Percentiles rank a stretch among this genome's conserved stretches.
These are phyloP conservation scores for Egretta garzetta DNA, from an alignment of 2,113 vertebrate species.

Conservation along the genomic window DNA sequence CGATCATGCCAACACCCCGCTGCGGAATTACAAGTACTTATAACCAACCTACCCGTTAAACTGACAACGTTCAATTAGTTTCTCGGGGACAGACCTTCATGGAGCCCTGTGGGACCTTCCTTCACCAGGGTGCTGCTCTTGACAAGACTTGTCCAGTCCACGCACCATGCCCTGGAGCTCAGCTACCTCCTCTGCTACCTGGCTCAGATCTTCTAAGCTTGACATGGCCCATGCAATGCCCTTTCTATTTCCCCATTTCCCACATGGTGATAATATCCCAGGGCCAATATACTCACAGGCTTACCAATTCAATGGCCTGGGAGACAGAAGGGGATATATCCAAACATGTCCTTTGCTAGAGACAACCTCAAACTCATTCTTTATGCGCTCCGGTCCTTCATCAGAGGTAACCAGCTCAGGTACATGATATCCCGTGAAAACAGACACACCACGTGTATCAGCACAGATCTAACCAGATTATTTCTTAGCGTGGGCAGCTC, in stretches of 20 bases:
- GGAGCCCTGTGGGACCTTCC: not conserved
- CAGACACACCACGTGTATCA: fast-evolving
- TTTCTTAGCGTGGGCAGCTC: not conserved
- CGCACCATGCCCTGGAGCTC: fast-evolving
- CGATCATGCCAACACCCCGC: not conserved
- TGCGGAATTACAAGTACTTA: not conserved
- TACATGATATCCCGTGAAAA: not conserved
- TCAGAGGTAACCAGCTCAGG: not conserved
- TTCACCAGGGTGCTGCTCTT: too few relatives aligned
- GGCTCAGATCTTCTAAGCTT: not conserved
- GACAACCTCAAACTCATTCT: not conserved
- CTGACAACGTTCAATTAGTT: not conserved
- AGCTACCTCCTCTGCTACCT: not conserved
- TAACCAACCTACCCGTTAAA: not conserved
- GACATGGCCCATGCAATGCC: not conserved
- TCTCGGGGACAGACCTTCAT: not conserved
- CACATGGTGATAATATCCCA: not conserved
- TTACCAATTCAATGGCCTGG: not conserved
- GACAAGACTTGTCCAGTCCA: not conserved
- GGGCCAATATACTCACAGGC: too few relatives aligned
- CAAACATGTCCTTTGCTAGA: not conserved
- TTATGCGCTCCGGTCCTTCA: not conserved
- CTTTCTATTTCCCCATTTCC: not conserved
- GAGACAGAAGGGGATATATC: not conserved
- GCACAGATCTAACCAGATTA: not conserved